These are phyloP conservation scores for Mesoclemmys tuberculata DNA, from an alignment of 2,113 vertebrate species.

Conservation along the genomic window DNA sequence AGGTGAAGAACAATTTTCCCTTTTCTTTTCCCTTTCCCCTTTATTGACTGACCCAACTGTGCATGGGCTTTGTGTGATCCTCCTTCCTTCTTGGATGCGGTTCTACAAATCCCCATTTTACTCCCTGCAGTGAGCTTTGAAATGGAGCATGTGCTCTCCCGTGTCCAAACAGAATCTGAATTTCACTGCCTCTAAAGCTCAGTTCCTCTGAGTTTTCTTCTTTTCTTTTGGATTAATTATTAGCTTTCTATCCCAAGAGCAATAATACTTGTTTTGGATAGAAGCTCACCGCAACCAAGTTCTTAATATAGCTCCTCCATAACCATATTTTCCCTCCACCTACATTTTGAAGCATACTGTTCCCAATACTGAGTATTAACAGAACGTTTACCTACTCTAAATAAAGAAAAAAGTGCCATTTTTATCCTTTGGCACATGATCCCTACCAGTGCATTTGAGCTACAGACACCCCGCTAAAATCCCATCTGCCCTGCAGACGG, in stretches of 20 bases:
- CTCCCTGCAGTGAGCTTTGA: constrained; percentile 25
- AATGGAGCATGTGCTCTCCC: constrained; percentile 27
- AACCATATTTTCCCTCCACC: constrained; percentile 4
- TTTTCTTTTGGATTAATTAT: constrained; percentile 50
- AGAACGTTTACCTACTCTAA: constrained; percentile 5
- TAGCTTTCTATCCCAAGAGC: constrained; percentile 50
- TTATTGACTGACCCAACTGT: fast-evolving
- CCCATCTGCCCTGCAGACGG: neutral
- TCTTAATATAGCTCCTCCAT: constrained; percentile 41
- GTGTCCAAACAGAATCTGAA: constrained; percentile 38
- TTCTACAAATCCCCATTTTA: constrained; percentile 24
- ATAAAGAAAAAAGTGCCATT: neutral
- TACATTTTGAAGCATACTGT: neutral
- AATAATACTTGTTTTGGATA: constrained; percentile 53
- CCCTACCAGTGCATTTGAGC: neutral
- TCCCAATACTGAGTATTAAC: constrained; percentile 25
- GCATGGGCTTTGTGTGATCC: neutral
- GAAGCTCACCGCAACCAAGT: constrained; percentile 14
- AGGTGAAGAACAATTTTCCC: neutral
- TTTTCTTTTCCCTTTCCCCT: neutral
- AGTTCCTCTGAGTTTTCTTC: neutral
- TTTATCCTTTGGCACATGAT: neutral
- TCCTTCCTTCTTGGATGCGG: neutral
- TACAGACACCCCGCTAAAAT: neutral
- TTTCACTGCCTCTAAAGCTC: constrained; percentile 20